Evolutionary conservation across 1,140 invertebrate genomes (phyloP), one percentile per base, ranked within the genome.

Genomic region (Heliconius nattereri): DNA sequence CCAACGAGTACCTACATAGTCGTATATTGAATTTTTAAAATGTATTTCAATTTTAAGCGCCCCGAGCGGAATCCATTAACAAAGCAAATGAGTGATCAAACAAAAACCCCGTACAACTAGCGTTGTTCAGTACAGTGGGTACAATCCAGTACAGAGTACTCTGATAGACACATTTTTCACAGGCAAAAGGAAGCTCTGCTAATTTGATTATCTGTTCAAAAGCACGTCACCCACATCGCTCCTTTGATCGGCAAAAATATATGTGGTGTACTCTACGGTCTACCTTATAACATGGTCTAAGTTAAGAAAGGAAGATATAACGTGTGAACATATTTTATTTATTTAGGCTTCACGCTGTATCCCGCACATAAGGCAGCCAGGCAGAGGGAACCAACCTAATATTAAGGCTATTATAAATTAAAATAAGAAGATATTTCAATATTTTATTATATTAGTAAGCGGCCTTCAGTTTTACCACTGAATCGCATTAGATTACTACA

Each of bases 161-260:
- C 85, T 93, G 92, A 93, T 89, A 92, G 92, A 93, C 91, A 92
- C 87, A 89, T 92, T 92, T 93, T 93, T 91, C 60, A 66, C 26
- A 66, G 60, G 85, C 87, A 90, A 89, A 92, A 91, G 90, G 91
- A 92, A 90, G 89, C 91, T 87, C 85, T 87, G 91, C 88, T 93
- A 93, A 93, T 93, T 93, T 93, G 91, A 92, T 93, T 92, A 93
- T 89, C 90, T 86, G 89, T 92, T 91, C 91, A 92, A 93, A 93
- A 92, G 92, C 87, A 88, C 92, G 92, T 93, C 92, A 93, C 83
- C 82, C 86, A 79, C 92, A 93, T 86, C 81, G 88, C 78, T 93
- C 90, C 92, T 93, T 93, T 93, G 92, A 93, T 93, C 90, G 75
- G 91, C 91, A 93, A 93, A 93, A 93, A 93, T 93, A 93, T 93